Evolutionary conservation across 2,113 vertebrate genomes (phyloP), one percentile per base, ranked within the genome.

Genomic region (Asarcornis scutulata): DNA sequence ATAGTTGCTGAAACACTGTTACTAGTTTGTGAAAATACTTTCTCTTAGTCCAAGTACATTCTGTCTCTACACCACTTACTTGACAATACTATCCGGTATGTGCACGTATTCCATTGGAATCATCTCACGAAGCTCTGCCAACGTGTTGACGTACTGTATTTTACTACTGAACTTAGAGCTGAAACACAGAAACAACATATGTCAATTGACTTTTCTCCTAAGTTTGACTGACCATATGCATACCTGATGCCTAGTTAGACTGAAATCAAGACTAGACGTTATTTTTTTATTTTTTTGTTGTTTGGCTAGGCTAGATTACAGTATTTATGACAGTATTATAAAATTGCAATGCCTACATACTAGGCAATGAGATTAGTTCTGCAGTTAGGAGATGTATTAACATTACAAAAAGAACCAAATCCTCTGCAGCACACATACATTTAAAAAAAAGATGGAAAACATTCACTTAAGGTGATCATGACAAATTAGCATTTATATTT

Each of bases 91-190:
- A 80, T 99, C 99, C 84, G 99, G 99, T 97, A 99, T 99, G 74
- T 99, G 98, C 81, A 99, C 96, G 21, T 98, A 98, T n/a, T 99
- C 99, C 99, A 99, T 99, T 55, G 99, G 99, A 97, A 99, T 99
- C 95, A 99, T 97, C 69, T 99, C 98, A 82, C 96, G 98, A 94
- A 99, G 99, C 92, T 99, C 99, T 4, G 99, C 98, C 97, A 99
- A 85, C 2, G 98, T 99, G 97, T 95, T 98, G 86, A 99, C 98
- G 0, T 99, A 99, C 88, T 98, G 99, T 95, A 99, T 99, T 97
- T 99, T 99, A 96, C 98, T 99, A 98, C 99, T 99, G 98, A 99
- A 99, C 97, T 99, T 99, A 79, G 99, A 98, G 95, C 99, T 99
- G 96, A 79, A 95, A 97, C 46, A 97, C 48, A 92, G 60, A 58